phyloP scores from a whole-genome alignment of 1,140 invertebrate genomes.

The Brachionus rubens region DNA sequence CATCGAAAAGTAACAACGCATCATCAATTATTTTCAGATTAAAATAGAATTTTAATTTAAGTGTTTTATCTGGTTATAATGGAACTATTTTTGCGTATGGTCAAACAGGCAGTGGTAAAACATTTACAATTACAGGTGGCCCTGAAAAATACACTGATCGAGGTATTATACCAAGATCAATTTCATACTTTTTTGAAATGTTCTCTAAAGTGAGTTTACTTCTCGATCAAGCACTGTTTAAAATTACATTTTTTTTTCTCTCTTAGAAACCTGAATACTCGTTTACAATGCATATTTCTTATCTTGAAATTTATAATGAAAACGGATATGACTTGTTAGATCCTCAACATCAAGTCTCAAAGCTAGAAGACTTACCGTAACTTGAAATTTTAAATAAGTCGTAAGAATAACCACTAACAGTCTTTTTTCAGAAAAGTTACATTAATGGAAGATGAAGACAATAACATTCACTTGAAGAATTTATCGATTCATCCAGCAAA shows the following conservation, averaged over 20 bases:
- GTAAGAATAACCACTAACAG: background rate
- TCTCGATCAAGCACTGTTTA: background rate
- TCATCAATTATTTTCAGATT: background rate
- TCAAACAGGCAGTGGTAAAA: constrained; percentile 62
- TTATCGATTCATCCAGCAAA: constrained; percentile 64
- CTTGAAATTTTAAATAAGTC: constrained; percentile 47
- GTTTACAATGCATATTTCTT: constrained; percentile 58
- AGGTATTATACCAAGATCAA: constrained; percentile 60
- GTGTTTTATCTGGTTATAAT: constrained; percentile 59
- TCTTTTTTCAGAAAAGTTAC: constrained; percentile 58
- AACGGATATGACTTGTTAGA: constrained; percentile 67
- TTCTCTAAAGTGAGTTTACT: constrained; percentile 53
- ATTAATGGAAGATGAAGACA: constrained; percentile 65
- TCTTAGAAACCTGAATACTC: constrained; percentile 54
- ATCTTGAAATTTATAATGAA: constrained; percentile 62
- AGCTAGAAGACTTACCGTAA: constrained; percentile 66
- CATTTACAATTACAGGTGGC: constrained; percentile 62
- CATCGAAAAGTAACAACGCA: constrained; percentile 57
- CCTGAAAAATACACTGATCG: constrained; percentile 57
- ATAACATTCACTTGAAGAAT: constrained; percentile 66
- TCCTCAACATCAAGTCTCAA: constrained; percentile 61
- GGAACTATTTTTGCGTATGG: constrained; percentile 62
- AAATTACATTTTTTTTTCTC: background rate
- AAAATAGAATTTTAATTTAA: background rate
- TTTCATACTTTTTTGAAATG: constrained; percentile 60